Evolutionary conservation across 2,888 invertebrate genomes (phyloP).

Genomic region (Apotomis capreana): DNA sequence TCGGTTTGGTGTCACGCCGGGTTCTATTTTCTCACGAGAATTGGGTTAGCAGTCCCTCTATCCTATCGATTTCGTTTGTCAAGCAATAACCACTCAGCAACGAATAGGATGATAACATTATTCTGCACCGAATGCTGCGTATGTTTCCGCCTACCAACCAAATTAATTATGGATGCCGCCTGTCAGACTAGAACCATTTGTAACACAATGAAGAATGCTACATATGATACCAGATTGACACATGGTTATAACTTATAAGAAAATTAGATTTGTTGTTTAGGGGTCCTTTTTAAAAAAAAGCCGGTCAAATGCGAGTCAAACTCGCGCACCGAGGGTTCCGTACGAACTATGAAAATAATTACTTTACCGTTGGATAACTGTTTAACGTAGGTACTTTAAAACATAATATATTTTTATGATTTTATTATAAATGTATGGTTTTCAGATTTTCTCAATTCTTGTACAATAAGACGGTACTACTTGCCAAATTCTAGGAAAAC

Average conservation of each 20-base stretch:
- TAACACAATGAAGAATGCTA: constrained; percentile 28
- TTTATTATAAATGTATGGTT: too few relatives aligned
- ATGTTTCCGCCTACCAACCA: constrained; percentile 33
- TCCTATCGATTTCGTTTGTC: constrained; percentile 11
- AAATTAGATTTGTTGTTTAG: background rate
- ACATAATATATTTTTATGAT: too few relatives aligned
- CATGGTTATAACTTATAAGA: background rate
- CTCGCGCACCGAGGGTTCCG: too few relatives aligned
- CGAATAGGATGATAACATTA: constrained; percentile 15
- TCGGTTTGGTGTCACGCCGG: too few relatives aligned
- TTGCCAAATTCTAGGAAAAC: too few relatives aligned
- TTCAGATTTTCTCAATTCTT: too few relatives aligned
- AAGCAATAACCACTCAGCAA: constrained; percentile 13
- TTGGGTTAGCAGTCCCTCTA: background rate
- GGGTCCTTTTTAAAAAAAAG: background rate
- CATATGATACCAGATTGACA: constrained; percentile 22
- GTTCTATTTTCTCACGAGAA: too few relatives aligned
- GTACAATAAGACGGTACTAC: too few relatives aligned
- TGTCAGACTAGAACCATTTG: constrained; percentile 37
- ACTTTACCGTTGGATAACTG: too few relatives aligned
- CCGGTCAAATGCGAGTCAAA: too few relatives aligned
- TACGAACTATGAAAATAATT: too few relatives aligned
- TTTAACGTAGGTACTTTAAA: too few relatives aligned
- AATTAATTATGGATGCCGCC: constrained; percentile 43
- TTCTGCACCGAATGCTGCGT: constrained; percentile 22